Percentiles rank a stretch among this genome's conserved stretches.
These are phyloP conservation scores for Erythrocercus mccallii DNA, from an alignment of 2,113 vertebrate species.

Conservation along the genomic window DNA sequence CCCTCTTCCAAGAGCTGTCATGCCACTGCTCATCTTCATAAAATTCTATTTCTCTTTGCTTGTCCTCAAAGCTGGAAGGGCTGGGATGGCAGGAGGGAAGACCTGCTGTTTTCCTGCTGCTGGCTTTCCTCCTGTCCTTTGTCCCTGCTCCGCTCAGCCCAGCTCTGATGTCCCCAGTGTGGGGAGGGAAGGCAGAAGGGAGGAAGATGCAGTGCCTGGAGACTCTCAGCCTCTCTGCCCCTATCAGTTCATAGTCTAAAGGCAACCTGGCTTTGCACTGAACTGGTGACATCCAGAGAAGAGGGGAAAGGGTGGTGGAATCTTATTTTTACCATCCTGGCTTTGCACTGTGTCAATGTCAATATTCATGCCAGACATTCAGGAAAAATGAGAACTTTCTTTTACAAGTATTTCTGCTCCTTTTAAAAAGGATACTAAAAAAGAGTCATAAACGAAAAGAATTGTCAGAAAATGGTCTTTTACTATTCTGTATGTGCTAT, in stretches of 20 bases:
- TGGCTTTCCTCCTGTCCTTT: neutral
- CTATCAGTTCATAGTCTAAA: neutral
- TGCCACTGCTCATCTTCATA: neutral
- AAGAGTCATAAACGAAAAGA: neutral
- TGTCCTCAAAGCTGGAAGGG: neutral
- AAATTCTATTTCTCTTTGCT: neutral
- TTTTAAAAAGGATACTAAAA: neutral
- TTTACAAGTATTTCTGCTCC: neutral
- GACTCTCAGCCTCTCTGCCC: neutral
- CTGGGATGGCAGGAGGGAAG: accelerated
- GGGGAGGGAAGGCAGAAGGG: neutral
- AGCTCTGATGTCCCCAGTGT: accelerated
- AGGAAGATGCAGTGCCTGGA: neutral
- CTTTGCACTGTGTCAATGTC: neutral
- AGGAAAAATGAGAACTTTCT: neutral
- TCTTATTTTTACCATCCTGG: neutral
- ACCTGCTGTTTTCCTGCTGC: neutral
- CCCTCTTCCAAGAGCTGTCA: neutral
- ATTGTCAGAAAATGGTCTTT: neutral
- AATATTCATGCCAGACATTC: neutral
- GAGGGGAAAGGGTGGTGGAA: neutral
- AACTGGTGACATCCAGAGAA: neutral
- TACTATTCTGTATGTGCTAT: neutral
- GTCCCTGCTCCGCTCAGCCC: neutral
- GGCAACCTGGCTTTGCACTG: neutral